These are phyloP conservation scores for Anolis sagrei DNA, from an alignment of 2,113 vertebrate species.

Conservation along the genomic window DNA sequence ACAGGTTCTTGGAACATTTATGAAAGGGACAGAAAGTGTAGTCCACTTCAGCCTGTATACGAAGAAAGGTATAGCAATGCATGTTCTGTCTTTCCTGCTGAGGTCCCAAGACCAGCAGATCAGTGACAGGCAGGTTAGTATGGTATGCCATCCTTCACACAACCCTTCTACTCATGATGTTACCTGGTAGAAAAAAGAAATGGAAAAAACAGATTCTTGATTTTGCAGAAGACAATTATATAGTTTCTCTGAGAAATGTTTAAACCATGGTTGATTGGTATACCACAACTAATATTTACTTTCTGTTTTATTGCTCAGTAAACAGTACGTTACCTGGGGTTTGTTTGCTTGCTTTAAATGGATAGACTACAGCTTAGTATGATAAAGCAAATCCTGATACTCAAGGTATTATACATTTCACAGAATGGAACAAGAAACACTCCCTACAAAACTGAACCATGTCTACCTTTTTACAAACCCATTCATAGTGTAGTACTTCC, in stretches of 20 bases:
- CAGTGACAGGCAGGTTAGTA: background rate
- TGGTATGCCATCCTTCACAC: background rate
- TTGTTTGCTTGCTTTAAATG: background rate
- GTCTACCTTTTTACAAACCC: background rate
- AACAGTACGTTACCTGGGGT: background rate
- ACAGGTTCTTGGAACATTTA: too few relatives aligned
- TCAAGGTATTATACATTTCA: fast-evolving
- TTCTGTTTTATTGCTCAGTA: background rate
- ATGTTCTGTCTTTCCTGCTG: background rate
- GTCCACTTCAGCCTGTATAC: background rate
- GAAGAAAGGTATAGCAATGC: background rate
- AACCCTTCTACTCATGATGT: background rate
- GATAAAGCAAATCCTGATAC: slow-evolving; percentile 10
- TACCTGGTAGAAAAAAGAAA: background rate
- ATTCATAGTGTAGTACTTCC: background rate
- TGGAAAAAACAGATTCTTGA: fast-evolving
- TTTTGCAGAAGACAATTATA: background rate
- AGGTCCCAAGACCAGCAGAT: background rate
- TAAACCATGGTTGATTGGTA: fast-evolving
- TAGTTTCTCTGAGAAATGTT: background rate
- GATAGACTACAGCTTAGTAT: background rate
- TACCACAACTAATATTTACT: background rate
- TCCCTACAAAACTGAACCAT: background rate
- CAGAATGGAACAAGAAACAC: background rate
- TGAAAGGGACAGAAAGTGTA: background rate